Conservation (phyloP, 2,888 invertebrate species). For the Furcula furcula region DNA sequence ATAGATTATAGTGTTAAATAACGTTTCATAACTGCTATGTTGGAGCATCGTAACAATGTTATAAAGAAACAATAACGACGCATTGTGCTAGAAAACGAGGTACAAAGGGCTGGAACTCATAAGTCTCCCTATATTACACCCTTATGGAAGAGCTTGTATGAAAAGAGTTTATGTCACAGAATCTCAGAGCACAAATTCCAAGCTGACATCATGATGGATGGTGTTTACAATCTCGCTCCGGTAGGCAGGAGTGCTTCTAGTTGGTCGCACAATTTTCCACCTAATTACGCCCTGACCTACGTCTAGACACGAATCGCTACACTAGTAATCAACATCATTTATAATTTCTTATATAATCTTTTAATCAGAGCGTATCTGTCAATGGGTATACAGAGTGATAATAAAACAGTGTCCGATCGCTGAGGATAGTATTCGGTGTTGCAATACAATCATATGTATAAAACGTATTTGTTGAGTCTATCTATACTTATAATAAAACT, state of each 20-base stretch:
- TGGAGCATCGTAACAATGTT: no score
- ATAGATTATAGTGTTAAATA: no score
- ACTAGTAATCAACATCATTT: no score
- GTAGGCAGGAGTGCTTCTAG: slow-evolving; percentile 7
- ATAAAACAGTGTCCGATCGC: no score
- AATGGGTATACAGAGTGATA: no score
- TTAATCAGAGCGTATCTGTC: no score
- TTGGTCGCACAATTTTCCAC: slow-evolving; percentile 18
- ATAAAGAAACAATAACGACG: neutral
- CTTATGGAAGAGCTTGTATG: slow-evolving; percentile 4
- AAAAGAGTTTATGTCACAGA: slow-evolving; percentile 2
- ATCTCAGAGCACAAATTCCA: slow-evolving; percentile 3
- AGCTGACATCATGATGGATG: slow-evolving; percentile 22
- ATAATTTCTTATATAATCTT: no score
- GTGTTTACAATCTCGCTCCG: slow-evolving; percentile 12
- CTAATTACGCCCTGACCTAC: slow-evolving; percentile 10
- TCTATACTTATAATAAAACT: no score
- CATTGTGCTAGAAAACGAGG: slow-evolving; percentile 1
- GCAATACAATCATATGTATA: no score
- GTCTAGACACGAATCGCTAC: slow-evolving; percentile 7
- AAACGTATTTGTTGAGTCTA: no score
- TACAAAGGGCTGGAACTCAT: slow-evolving; percentile 1
- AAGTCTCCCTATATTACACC: slow-evolving; percentile 1
- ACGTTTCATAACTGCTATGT: no score
- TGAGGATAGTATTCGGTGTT: no score